phyloP scores from a whole-genome alignment of 92 coral and sea anemone species.

The Epizoanthus scotinus region DNA sequence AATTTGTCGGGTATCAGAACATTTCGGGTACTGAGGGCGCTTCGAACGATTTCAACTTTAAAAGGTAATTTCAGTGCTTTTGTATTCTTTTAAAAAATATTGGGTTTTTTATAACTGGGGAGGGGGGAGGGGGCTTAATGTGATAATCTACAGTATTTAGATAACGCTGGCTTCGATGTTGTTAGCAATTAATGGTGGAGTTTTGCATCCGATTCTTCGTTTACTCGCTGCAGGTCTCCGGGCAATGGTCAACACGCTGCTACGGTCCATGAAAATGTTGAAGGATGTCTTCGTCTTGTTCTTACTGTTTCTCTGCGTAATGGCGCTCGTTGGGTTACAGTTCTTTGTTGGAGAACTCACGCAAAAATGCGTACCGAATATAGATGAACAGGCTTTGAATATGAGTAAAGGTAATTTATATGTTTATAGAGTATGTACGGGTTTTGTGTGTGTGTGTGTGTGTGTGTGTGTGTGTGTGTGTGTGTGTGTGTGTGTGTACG shows the following conservation, averaged over 20 bases:
- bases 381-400: neutral
- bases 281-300: conserved; percentile 81
- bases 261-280: conserved; percentile 87
- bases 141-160: too few species aligned
- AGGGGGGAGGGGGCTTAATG: too few species aligned
- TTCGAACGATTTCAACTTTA: conserved; percentile 81
- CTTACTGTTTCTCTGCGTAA: conserved; percentile 82
- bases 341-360: conserved; percentile 82
- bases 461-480: too few species aligned
- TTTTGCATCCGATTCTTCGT: neutral
- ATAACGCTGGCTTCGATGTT: too few species aligned
- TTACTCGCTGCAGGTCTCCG: conserved; percentile 64
- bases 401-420: neutral
- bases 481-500: too few species aligned
- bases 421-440: too few species aligned
- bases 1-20: conserved; percentile 86
- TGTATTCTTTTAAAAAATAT: too few species aligned
- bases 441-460: too few species aligned
- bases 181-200: too few species aligned
- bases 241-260: conserved; percentile 94
- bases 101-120: too few species aligned
- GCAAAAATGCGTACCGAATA: conserved; percentile 66
- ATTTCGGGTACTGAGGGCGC: conserved; percentile 87
- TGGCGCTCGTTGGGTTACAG: conserved; percentile 91
- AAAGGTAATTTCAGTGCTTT: conserved; percentile 74